phyloP scores from a whole-genome alignment of 2,888 invertebrate genomes.

The Nycteola revayana region DNA sequence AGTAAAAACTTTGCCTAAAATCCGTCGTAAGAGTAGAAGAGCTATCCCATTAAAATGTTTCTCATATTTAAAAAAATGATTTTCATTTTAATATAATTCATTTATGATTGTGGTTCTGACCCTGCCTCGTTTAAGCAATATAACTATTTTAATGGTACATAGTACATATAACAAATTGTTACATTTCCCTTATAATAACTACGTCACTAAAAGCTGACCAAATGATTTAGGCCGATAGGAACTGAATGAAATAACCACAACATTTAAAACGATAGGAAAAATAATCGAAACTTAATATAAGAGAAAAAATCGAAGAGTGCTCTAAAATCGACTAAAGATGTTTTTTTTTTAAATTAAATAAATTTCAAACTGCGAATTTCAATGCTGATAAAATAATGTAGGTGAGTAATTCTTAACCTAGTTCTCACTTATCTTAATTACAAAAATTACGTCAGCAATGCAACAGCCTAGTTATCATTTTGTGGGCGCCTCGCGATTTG shows the following conservation, averaged over 20 bases:
- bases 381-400: constrained; percentile 44
- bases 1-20: constrained; percentile 27
- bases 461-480: constrained; percentile 53
- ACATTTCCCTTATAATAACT: constrained; percentile 42
- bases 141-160: constrained; percentile 64
- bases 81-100: constrained; percentile 50
- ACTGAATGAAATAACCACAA: constrained; percentile 48
- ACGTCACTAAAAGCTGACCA: constrained; percentile 65
- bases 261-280: constrained; percentile 25
- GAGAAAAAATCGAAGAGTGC: constrained; percentile 46
- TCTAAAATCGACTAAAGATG: constrained; percentile 47
- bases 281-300: constrained; percentile 38
- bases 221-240: constrained; percentile 77
- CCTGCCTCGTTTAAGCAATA: constrained; percentile 80
- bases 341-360: constrained; percentile 20
- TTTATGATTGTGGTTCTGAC: constrained; percentile 74
- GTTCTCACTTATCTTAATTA: constrained; percentile 67
- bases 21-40: constrained; percentile 48
- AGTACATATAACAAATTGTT: constrained; percentile 63
- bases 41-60: constrained; percentile 56
- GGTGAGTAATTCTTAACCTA: constrained; percentile 53
- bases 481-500: constrained; percentile 37
- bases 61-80: constrained; percentile 45
- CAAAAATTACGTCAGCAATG: constrained; percentile 63
- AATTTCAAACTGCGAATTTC: constrained; percentile 30